Evolutionary conservation across 2,113 vertebrate species (phyloP), one percentile per base, ranked within the genome.

Genomic region (Cavia porcellus): DNA sequence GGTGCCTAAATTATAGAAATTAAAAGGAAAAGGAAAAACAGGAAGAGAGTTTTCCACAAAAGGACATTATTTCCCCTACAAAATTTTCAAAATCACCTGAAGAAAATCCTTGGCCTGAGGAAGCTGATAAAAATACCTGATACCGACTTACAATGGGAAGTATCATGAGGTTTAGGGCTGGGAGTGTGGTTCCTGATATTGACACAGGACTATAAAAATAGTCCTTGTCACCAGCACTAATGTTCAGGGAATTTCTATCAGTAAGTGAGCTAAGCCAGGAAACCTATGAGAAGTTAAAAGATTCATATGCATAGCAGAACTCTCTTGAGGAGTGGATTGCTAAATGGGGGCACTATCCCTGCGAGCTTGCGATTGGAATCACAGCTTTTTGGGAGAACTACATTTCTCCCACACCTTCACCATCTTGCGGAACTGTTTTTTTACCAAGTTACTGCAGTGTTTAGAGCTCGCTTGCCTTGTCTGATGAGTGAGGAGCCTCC

Each of bases 391-490:
- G 87, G 68, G 12, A 84, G 83, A 75, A 64, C 6, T 1, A 4
- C 13, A 20, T 82, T 92, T 84, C 57, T 92, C 68, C 87, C 93
- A 61, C 1, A 86, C 17, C 3, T 91, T 94, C 90, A 25, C 42
- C 45, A 83, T 94, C 35, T 35, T 3, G 5, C 84, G 96, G 72
- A 64, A 95, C 77, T 92, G 38, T 38, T 96, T 98, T 98, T 91
- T 66, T 97, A 47, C 28, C 19, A 7, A 45, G 8, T 1, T 83
- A 50, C 35, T 95, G 66, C 12, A 90, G 55, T 35, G 92, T 12
- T 15, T 45, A 89, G 35, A 89, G 66, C 7, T 47, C 0, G 2
- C 89, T 81, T 87, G 52, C 59, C 79, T 86, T 19, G 25, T 92
- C 59, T 45, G 52, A 52, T 20, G 3, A 28, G 62, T 85, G 83